Base-by-base conservation (phyloP, 2,888 invertebrate species). In the Cynaeus angustus region DNA sequence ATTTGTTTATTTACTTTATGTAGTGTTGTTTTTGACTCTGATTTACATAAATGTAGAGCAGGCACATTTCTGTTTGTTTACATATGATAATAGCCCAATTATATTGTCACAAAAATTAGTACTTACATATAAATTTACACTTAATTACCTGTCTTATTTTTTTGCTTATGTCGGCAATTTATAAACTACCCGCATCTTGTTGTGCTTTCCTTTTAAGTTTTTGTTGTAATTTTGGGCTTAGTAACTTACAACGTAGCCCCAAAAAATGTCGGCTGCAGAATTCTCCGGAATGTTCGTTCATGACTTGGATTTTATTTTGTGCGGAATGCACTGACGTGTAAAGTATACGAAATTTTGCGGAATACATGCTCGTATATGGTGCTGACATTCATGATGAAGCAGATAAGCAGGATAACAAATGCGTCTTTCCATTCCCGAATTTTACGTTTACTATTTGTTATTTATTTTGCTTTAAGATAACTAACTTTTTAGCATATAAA, bases 1-100 rank as follows among this genome's bases (percentile, higher is more conserved):
- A 55, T 37, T 37, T 55, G 55, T 55, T 55, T 55, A 26, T 55
- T 55, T 55, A 38, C 55, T 37, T 13, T 55, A 16, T 12, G 16
- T 16, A 37, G 9, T 55, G 55, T 55, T 55, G 55, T 55, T 55
- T 55, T 55, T 55, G 37, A 1, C 8, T 14, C 16, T 55, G 38
- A 55, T 55, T 55, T 55, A 38, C 55, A 55, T 55, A 16, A 55
- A 55, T 16, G 37, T 26, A n/a, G 50, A 50, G 10, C 13, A 41
- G 10, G 41, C n/a, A 12, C 41, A 6, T 41, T 41, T 4, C 21
- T 33, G 33, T 33, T 33, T 33, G 33, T n/a, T 33, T 33, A n/a
- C n/a, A 4, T 33, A 33, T 33, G 7, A 33, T 33, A 33, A 33
- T 4, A 7, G 2, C 7, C n/a, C 33, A 33, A 33, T 33, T 33